phyloP scores from a whole-genome alignment of 2,113 vertebrate genomes.

The Rhineura floridana region DNA sequence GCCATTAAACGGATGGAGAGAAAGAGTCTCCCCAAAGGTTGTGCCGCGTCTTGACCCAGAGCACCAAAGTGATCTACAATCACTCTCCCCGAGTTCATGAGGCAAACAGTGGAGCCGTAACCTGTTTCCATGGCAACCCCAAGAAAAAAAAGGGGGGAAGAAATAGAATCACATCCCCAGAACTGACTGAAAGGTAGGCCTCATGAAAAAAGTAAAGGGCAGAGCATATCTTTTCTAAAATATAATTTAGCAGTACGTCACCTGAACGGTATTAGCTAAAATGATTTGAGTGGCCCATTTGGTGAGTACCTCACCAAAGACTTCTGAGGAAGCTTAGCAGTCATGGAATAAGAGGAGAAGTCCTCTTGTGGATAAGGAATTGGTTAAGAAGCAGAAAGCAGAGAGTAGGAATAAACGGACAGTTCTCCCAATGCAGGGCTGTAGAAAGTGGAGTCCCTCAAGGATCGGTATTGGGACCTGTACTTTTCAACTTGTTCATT shows the following conservation, averaged over 20 bases:
- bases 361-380: too few species aligned
- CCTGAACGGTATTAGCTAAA: slow-evolving; percentile 72
- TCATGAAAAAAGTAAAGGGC: slow-evolving; percentile 72
- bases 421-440: too few species aligned
- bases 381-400: too few species aligned
- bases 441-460: too few species aligned
- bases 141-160: neutral
- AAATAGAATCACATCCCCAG: slow-evolving; percentile 63
- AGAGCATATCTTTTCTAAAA: slow-evolving; percentile 69
- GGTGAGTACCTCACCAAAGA: too few species aligned
- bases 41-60: slow-evolving; percentile 16
- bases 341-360: too few species aligned
- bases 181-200: slow-evolving; percentile 66
- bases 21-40: slow-evolving; percentile 32
- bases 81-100: slow-evolving; percentile 52
- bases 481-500: too few species aligned
- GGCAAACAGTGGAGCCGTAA: slow-evolving; percentile 57
- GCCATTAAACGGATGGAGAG: neutral
- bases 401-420: too few species aligned
- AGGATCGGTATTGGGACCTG: too few species aligned
- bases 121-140: slow-evolving; percentile 71
- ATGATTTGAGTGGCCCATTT: slow-evolving; percentile 66
- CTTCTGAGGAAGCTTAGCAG: too few species aligned
- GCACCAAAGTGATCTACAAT: slow-evolving; percentile 61
- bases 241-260: slow-evolving; percentile 73